Percentiles rank a stretch among this genome's conserved stretches.
phyloP scores from a whole-genome alignment of 1,140 invertebrate species.

The Drosophila virilis region DNA sequence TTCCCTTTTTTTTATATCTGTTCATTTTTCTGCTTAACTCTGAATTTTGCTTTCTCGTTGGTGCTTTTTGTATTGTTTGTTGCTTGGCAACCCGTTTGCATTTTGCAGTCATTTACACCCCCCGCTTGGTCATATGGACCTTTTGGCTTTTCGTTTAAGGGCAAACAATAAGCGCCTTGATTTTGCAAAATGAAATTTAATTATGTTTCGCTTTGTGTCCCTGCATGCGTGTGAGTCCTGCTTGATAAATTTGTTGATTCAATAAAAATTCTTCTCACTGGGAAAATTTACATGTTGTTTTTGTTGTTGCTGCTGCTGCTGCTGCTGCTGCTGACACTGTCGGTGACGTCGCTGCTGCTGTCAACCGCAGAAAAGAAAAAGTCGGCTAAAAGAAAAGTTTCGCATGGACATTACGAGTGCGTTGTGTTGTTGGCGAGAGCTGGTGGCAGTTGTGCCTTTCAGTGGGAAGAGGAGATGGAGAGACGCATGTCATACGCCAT shows the following conservation, averaged over 20 bases:
- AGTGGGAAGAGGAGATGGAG: not conserved
- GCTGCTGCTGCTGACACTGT: not conserved
- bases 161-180: constrained; percentile 71
- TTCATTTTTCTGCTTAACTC: constrained; percentile 8
- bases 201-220: constrained; percentile 55
- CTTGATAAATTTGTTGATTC: constrained; percentile 73
- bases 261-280: constrained; percentile 61
- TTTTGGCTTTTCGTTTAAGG: constrained; percentile 47
- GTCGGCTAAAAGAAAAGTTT: constrained; percentile 72
- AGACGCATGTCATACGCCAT: constrained; percentile 47
- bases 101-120: constrained; percentile 36
- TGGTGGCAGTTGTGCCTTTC: not conserved
- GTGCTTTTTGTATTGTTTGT: constrained; percentile 35
- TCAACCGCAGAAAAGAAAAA: constrained; percentile 64
- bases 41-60: constrained; percentile 28
- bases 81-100: constrained; percentile 46
- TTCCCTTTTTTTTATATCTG: not conserved
- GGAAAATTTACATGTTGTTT: constrained; percentile 55
- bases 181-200: constrained; percentile 77
- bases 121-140: not conserved
- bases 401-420: constrained; percentile 53
- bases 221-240: constrained; percentile 34
- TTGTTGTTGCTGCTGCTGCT: constrained; percentile 25
- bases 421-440: not conserved
- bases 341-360: constrained; percentile 35